Evolutionary conservation across 2,113 vertebrate genomes (phyloP).

Genomic region (Coracopsis vasa): DNA sequence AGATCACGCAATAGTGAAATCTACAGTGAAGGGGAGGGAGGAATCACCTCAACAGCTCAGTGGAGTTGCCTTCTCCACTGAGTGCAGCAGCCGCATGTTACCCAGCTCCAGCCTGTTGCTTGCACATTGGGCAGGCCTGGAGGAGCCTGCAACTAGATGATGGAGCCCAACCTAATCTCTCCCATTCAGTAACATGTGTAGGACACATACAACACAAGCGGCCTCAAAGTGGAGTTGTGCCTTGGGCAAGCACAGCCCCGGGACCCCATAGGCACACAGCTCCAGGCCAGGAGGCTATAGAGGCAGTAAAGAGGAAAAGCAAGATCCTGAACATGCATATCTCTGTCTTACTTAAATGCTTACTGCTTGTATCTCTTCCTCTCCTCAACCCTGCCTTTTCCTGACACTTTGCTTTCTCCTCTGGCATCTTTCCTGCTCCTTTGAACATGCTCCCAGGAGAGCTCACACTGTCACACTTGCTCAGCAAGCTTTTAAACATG

Average conservation of each 20-base stretch:
- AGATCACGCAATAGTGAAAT: background rate
- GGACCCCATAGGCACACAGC: background rate
- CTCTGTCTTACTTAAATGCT: background rate
- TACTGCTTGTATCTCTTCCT: background rate
- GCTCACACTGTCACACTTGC: background rate
- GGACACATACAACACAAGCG: background rate
- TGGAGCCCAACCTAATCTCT: background rate
- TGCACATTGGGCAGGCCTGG: background rate
- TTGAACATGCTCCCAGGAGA: background rate
- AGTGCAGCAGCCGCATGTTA: accelerated
- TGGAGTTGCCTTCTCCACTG: background rate
- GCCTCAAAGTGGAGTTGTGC: background rate
- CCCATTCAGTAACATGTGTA: accelerated
- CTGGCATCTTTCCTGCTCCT: constrained; percentile 12
- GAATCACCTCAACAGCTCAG: background rate
- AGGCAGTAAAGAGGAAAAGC: background rate
- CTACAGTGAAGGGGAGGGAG: background rate
- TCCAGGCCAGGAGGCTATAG: background rate
- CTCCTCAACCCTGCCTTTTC: background rate
- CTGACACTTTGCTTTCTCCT: constrained; percentile 32
- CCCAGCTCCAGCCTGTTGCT: background rate
- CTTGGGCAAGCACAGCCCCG: background rate
- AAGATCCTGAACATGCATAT: background rate
- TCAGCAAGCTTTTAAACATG: background rate
- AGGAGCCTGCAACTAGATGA: background rate